Conservation (phyloP, 1,140 invertebrate species). For the Acromyrmex heyeri region DNA sequence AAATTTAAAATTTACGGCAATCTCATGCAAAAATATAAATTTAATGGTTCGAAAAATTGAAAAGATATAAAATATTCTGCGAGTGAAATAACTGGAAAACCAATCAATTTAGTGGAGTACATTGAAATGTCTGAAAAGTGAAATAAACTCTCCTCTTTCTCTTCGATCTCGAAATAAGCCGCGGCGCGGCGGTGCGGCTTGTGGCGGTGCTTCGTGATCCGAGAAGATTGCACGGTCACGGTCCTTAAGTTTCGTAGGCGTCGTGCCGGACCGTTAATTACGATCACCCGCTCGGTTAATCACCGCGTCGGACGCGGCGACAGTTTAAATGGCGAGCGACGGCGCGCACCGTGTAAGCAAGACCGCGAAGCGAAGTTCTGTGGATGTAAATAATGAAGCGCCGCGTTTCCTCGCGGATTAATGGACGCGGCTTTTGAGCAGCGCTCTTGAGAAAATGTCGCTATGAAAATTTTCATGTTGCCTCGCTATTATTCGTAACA, state of each 20-base stretch:
- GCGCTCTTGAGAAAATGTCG: conserved; percentile 45
- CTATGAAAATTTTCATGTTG: conserved; percentile 39
- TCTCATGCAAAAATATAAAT: background rate
- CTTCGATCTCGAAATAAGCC: conserved; percentile 45
- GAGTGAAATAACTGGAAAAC: background rate
- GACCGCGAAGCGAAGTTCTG: conserved; percentile 61
- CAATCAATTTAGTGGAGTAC: background rate
- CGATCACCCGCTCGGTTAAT: conserved; percentile 73
- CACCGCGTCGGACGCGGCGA: conserved; percentile 48
- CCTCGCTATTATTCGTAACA: conserved; percentile 15
- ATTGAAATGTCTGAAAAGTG: conserved; percentile 21
- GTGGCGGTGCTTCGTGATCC: conserved; percentile 62
- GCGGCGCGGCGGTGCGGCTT: conserved; percentile 42
- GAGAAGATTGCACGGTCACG: conserved; percentile 76
- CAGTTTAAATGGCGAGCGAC: conserved; percentile 63
- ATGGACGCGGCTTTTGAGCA: conserved; percentile 47
- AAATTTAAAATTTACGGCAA: background rate
- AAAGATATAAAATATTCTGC: background rate
- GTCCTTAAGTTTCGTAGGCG: conserved; percentile 81
- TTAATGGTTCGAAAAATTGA: background rate
- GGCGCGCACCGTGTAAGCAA: conserved; percentile 62
- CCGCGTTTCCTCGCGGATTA: conserved; percentile 59
- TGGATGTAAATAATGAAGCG: conserved; percentile 62
- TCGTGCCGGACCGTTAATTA: conserved; percentile 75
- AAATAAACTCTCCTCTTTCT: conserved; percentile 3